Evolutionary conservation across 2,888 invertebrate genomes (phyloP), one percentile per base, ranked within the genome.

Genomic region (Caenorhabditis uteleia): DNA sequence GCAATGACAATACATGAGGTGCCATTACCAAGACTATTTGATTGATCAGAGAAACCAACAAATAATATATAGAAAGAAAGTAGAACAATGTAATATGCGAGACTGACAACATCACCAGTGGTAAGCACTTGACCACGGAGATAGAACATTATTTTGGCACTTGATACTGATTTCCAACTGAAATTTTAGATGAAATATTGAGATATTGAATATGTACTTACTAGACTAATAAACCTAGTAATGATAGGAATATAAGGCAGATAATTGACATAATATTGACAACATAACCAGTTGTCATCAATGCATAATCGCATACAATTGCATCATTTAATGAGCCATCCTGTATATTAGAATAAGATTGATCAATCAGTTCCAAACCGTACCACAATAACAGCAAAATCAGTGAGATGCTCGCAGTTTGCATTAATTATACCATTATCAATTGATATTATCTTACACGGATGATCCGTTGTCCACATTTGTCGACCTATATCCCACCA

Each of bases 401-500:
- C 77, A 1, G 77, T 77, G 16, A 77, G 55, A 56, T 77, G 77
- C 10, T 36, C 45, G 44, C 77, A 77, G 3, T 57, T 40, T 10
- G 75, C 75, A 1, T 27, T 51, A 8, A 73, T 50, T 12, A 68
- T 48, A 3, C 64, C 67, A 39, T 64, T 56, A n/a, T 50, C 44
- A 7, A 27, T 45, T 8, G 21, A 40, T 23, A 27, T 46, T 27
- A 67, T 46, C 23, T 16, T 54, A 34, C 74, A 75, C n/a, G 48
- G 47, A 25, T 68, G 49, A 5, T 53, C 20, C 0, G 31, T 34
- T 3, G 68, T 45, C 74, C 74, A 75, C n/a, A 34, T n/a, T 2
- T 57, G 34, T 2, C 12, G 33, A 0, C 34, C 38, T 2, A 25
- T 39, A 31, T 72, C 43, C 68, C 70, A 75, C 70, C 70, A 75